phyloP scores from a whole-genome alignment of 92 coral and sea anemone genomes.

The Actinostola sp. region DNA sequence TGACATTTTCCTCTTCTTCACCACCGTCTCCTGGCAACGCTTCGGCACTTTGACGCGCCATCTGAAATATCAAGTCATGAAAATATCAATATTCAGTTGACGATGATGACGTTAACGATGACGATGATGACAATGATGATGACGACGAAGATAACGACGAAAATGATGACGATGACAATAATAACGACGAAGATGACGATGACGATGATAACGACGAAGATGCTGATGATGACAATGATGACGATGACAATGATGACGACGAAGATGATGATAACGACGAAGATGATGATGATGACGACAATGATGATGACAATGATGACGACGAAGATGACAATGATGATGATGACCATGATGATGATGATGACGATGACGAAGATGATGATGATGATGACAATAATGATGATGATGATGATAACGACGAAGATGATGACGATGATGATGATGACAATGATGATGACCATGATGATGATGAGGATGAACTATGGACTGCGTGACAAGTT shows the following conservation, averaged over 20 bases:
- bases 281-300: neutral
- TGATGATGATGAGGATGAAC: neutral
- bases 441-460: neutral
- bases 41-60: conserved; percentile 71
- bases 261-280: too few species aligned
- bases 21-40: conserved; percentile 28
- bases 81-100: neutral
- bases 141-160: too few species aligned
- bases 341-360: neutral
- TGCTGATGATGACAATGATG: too few species aligned
- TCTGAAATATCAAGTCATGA: conserved; percentile 11
- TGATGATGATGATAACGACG: neutral
- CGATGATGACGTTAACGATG: neutral
- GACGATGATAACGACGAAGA: too few species aligned
- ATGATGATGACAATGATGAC: neutral
- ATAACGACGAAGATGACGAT: too few species aligned
- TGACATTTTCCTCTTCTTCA: conserved; percentile 55
- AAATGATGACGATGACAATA: too few species aligned
- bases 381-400: neutral
- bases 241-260: too few species aligned
- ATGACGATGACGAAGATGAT: neutral
- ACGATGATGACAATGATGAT: too few species aligned
- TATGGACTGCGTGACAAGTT: too few species aligned
- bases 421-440: neutral
- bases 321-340: neutral